Conservation (phyloP, 2,888 invertebrate genomes). For the Rhingia rostrata region DNA sequence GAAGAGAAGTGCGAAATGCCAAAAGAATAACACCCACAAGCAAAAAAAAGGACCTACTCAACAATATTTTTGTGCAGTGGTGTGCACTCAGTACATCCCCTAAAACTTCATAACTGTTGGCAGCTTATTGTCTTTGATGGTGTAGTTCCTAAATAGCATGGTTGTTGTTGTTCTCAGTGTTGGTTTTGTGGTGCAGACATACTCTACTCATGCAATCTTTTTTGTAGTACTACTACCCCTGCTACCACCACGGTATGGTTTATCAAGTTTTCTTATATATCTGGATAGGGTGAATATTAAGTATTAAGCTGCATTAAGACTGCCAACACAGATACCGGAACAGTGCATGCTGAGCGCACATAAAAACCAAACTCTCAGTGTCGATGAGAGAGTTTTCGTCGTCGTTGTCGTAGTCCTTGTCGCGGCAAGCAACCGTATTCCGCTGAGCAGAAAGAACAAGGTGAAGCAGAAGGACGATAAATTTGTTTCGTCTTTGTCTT, state of each 20-base stretch:
- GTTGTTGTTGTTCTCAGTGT: slow-evolving; percentile 36
- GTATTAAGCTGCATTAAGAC: slow-evolving; percentile 70
- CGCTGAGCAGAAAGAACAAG: slow-evolving; percentile 3
- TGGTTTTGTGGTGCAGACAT: slow-evolving; percentile 40
- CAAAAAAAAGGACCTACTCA: slow-evolving; percentile 18
- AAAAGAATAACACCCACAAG: slow-evolving; percentile 27
- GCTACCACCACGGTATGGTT: slow-evolving; percentile 13
- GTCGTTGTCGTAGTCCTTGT: slow-evolving; percentile 20
- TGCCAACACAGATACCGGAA: slow-evolving; percentile 64
- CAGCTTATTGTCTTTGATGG: slow-evolving; percentile 71
- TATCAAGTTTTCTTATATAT: slow-evolving; percentile 56
- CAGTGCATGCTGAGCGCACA: slow-evolving; percentile 68
- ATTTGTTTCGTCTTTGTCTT: slow-evolving; percentile 59
- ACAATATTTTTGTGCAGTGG: slow-evolving; percentile 47
- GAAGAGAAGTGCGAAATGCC: slow-evolving; percentile 53
- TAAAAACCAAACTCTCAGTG: slow-evolving; percentile 60
- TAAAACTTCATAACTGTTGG: slow-evolving; percentile 67
- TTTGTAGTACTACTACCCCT: not conserved
- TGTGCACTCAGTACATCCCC: slow-evolving; percentile 27
- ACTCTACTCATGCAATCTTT: slow-evolving; percentile 2
- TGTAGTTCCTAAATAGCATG: slow-evolving; percentile 58
- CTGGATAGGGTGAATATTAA: slow-evolving; percentile 66
- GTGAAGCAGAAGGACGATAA: slow-evolving; percentile 10
- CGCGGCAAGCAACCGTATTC: slow-evolving; percentile 36
- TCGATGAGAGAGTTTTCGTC: slow-evolving; percentile 42